phyloP scores from a whole-genome alignment of 2,888 invertebrate species.

The Linnaemya vulpina region DNA sequence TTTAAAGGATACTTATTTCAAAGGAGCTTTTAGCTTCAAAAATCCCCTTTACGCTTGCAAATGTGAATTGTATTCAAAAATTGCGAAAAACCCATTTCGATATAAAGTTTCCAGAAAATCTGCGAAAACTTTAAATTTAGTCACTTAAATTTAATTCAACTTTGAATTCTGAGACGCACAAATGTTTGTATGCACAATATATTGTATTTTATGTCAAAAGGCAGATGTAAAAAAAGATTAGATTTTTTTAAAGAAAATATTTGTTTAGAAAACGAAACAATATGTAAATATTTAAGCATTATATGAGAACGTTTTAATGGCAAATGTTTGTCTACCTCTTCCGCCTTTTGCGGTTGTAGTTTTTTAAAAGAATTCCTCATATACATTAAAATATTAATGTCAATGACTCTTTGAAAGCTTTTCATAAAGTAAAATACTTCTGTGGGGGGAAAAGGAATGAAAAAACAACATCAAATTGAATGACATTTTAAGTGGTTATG shows the following conservation, averaged over 20 bases:
- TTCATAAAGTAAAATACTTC: not conserved
- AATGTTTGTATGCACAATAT: no score
- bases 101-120: no score
- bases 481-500: conserved; percentile 5
- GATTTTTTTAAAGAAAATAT: not conserved
- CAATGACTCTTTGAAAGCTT: conserved; percentile 16
- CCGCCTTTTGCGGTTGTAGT: not conserved
- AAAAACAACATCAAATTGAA: not conserved
- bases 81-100: no score
- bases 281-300: not conserved
- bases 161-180: no score
- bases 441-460: not conserved
- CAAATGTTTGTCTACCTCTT: conserved; percentile 8
- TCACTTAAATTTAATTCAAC: no score
- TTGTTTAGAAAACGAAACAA: not conserved
- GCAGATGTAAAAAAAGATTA: not conserved
- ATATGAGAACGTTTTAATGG: not conserved
- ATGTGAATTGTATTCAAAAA: no score
- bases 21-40: no score
- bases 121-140: no score
- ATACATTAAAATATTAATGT: conserved; percentile 1
- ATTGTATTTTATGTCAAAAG: no score
- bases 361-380: not conserved
- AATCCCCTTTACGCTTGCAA: no score
- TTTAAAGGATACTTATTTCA: no score